These are phyloP conservation scores for Oreochromis aureus DNA, from an alignment of 2,113 vertebrate species.

Conservation along the genomic window DNA sequence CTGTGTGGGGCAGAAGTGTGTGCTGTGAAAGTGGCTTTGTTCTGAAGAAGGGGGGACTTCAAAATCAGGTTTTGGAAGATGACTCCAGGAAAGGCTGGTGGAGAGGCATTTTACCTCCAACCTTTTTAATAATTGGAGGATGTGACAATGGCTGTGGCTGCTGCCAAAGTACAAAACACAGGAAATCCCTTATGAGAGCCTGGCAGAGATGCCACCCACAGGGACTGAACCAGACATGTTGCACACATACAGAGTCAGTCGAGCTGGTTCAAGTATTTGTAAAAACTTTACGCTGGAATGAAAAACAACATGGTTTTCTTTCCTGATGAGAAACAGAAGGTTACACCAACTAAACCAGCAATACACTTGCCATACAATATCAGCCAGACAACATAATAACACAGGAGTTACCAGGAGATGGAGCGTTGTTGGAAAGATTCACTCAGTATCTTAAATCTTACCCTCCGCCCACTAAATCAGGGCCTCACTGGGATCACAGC, in stretches of 20 bases:
- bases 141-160: background rate
- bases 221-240: background rate
- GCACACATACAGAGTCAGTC: background rate
- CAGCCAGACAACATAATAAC: background rate
- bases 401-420: background rate
- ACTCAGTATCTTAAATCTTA: background rate
- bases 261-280: background rate
- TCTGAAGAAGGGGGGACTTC: background rate
- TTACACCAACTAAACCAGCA: background rate
- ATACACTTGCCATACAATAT: background rate
- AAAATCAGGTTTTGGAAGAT: background rate
- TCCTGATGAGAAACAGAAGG: background rate
- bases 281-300: background rate
- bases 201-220: background rate
- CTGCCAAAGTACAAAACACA: background rate
- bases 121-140: background rate
- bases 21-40: background rate
- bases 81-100: background rate
- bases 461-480: accelerated
- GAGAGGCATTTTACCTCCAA: background rate
- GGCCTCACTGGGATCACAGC: background rate
- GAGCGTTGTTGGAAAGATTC: background rate
- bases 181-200: background rate
- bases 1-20: background rate
- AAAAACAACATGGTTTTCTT: background rate